A percentile compares a stretch with the other conserved stretches of the same genome.
Evolutionary conservation across 2,797 vertebrate species (phyloP).

Genomic region (Pseudotriccus pelzelni): DNA sequence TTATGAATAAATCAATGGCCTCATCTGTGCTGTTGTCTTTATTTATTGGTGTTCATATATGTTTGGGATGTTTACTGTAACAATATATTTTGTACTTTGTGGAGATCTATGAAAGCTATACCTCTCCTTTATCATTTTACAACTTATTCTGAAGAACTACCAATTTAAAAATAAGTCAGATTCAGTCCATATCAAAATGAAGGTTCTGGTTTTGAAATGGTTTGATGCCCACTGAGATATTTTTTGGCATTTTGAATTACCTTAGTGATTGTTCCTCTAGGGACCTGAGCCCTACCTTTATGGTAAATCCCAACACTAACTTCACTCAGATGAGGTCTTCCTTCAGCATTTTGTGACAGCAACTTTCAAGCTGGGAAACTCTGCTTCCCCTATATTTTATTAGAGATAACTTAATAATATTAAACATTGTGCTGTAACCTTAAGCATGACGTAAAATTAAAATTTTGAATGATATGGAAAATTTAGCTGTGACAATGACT

Average conservation of each 20-base stretch:
- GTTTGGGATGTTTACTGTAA: neutral
- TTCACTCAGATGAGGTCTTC: neutral
- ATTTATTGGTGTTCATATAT: neutral
- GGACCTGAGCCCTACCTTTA: neutral
- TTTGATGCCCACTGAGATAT: neutral
- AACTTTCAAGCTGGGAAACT: neutral
- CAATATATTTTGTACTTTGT: neutral
- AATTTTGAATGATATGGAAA: neutral
- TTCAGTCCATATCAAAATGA: neutral
- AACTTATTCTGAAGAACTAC: neutral
- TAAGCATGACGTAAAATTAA: neutral
- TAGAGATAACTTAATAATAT: neutral
- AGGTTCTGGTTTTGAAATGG: neutral
- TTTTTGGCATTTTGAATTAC: neutral
- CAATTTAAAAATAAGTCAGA: neutral
- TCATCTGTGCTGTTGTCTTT: neutral
- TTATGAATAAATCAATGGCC: neutral
- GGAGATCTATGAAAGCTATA: neutral
- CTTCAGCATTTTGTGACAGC: neutral
- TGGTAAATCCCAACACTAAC: neutral
- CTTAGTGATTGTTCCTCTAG: neutral
- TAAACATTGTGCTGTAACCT: neutral
- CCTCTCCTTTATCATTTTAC: neutral
- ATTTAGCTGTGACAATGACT: neutral
- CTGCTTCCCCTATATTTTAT: neutral